Base-by-base conservation (phyloP, 2,888 invertebrate species). In the Celastrina argiolus region DNA sequence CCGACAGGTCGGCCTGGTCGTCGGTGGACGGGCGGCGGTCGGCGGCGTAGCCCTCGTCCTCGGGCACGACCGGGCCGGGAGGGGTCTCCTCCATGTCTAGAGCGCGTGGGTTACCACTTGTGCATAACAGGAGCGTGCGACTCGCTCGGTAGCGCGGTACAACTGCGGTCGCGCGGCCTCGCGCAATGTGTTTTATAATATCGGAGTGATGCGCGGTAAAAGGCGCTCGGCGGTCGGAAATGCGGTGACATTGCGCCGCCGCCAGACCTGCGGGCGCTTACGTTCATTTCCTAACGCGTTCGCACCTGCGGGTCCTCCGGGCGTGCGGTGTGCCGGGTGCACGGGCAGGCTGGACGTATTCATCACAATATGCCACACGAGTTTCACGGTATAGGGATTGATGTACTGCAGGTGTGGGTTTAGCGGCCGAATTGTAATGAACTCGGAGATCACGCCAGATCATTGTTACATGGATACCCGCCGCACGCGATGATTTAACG, bases 1-100 rank as follows among this genome's bases (percentile, higher is more conserved):
- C 95, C 58, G 94, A 94, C 28, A 94, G 83, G 80, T 95, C 95
- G 42, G 93, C 93, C 59, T 93, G 93, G 74, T 95, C 94, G 77
- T 94, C 94, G 80, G 84, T 83, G 74, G 90, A 88, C 72, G 84
- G 85, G 74, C 89, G 86, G 71, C 88, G 87, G 81, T 89, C 90
- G 76, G 84, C 75, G 79, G 88, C 80, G 80, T 90, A 88, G 75
- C 91, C 91, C 80, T 91, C 91, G 73, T 80, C 90, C 74, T 89
- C 88, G 72, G 82, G 82, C 81, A 81, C 74, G 78, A 78, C 79
- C 79, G 80, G 82, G 78, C 78, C 76, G 74, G 82, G 81, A 79
- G 81, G 80, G 74, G 78, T 83, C 78, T 83, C 89, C 88, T 90
- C 90, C 91, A 90, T 81, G 70, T 80, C 78, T 74, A 74, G 76